These are phyloP conservation scores for Sorex maritimensis DNA, from an alignment of 2,797 vertebrate species.

Conservation along the genomic window DNA sequence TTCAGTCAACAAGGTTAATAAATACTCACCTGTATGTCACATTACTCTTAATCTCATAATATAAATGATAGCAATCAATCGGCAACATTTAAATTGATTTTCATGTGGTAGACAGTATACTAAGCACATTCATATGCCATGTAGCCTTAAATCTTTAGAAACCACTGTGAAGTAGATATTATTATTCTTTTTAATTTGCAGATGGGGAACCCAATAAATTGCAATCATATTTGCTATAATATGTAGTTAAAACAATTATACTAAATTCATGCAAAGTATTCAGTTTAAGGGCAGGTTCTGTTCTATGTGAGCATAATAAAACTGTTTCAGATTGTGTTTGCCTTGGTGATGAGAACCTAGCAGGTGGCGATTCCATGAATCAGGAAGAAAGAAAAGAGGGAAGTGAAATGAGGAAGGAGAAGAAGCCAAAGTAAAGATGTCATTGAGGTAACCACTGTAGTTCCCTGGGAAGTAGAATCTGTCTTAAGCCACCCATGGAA, in stretches of 20 bases:
- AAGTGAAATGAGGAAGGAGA: not conserved
- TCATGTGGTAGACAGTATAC: conserved; percentile 14
- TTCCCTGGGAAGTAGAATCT: not conserved
- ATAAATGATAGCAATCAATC: conserved; percentile 37
- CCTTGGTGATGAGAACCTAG: not conserved
- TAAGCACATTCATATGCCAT: not conserved
- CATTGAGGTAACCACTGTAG: not conserved
- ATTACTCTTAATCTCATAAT: conserved; percentile 53
- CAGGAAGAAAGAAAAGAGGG: not conserved
- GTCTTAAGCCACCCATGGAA: not conserved
- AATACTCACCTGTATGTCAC: not conserved
- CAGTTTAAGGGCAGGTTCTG: conserved; percentile 9
- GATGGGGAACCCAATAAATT: not conserved
- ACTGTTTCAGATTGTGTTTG: conserved; percentile 26
- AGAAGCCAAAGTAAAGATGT: not conserved
- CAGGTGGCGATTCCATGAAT: conserved; percentile 21
- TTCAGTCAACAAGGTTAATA: conserved; percentile 53
- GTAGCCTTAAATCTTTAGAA: conserved; percentile 50
- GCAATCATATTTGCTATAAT: not conserved
- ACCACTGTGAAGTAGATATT: not conserved
- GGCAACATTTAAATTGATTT: conserved; percentile 57
- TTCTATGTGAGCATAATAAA: not conserved
- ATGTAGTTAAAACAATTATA: conserved; percentile 33
- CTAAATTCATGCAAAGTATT: not conserved
- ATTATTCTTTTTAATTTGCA: not conserved